Percentiles rank a stretch among this genome's conserved stretches.
phyloP scores from a whole-genome alignment of 2,888 invertebrate species.

The Xanthia togata region DNA sequence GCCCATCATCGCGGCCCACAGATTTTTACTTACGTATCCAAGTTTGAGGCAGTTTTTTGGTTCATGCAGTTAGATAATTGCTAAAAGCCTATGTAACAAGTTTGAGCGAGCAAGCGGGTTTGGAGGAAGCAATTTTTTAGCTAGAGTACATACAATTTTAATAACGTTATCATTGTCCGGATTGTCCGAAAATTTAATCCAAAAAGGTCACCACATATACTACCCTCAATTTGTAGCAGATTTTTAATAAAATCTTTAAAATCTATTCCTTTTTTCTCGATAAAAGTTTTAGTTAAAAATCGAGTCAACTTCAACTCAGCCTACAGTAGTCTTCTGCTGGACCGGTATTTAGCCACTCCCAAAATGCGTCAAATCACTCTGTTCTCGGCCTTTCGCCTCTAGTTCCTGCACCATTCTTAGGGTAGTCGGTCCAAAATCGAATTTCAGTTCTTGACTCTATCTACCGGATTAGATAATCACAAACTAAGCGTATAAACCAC shows the following conservation, averaged over 20 bases:
- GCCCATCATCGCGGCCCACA: not conserved
- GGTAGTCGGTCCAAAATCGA: not conserved
- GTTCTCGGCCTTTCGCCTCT: not conserved
- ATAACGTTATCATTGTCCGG: not conserved
- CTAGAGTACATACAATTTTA: not conserved
- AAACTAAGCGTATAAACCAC: not conserved
- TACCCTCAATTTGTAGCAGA: not conserved
- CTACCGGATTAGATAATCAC: not conserved
- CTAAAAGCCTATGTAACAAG: constrained; percentile 29
- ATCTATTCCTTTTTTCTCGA: not conserved
- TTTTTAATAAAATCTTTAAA: not conserved
- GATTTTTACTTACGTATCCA: not conserved
- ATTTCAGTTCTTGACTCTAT: not conserved
- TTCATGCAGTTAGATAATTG: not conserved
- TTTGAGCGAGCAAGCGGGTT: constrained; percentile 18
- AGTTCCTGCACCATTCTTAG: not conserved
- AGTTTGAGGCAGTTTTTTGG: constrained; percentile 7
- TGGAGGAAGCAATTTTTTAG: not conserved
- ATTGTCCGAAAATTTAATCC: not conserved
- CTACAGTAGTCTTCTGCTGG: not conserved
- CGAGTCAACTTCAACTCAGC: not conserved
- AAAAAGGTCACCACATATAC: no score
- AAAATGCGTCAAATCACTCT: not conserved
- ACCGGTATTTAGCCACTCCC: no score
- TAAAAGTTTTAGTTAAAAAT: not conserved